A percentile compares a stretch with the other conserved stretches of the same genome.
Evolutionary conservation across 2,888 invertebrate species (phyloP).

Genomic region (Synanthedon formicaeformis): DNA sequence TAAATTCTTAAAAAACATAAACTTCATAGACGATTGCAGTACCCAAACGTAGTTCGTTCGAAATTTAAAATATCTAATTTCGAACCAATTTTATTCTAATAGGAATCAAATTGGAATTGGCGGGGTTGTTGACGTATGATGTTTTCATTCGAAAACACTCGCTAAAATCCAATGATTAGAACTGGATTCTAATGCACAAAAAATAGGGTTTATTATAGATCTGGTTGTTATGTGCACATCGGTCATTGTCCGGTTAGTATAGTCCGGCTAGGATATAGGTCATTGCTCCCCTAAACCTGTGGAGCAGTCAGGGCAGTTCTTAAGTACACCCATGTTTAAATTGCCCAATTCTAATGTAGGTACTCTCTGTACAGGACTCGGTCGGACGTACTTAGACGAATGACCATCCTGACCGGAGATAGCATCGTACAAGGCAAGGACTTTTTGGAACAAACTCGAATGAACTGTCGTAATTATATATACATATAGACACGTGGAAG

Average conservation of each 20-base stretch:
- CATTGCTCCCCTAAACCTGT: conserved; percentile 69
- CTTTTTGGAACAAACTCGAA: not conserved
- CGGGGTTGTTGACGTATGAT: conserved; percentile 38
- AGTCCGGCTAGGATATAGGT: conserved; percentile 65
- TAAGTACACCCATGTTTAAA: conserved; percentile 66
- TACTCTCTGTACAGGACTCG: conserved; percentile 61
- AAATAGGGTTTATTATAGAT: conserved; percentile 59
- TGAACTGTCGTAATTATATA: not conserved
- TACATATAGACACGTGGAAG: not conserved
- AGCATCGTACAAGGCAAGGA: not conserved
- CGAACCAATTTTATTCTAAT: conserved; percentile 27
- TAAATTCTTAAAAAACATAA: conserved; percentile 66
- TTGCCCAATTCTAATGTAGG: conserved; percentile 55
- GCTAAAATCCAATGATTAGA: conserved; percentile 51
- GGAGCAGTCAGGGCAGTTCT: conserved; percentile 63
- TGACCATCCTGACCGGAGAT: not conserved
- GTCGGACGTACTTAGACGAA: conserved; percentile 18
- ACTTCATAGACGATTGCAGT: conserved; percentile 28
- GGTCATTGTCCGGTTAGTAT: conserved; percentile 37
- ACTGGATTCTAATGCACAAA: conserved; percentile 56
- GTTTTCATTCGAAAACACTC: conserved; percentile 28
- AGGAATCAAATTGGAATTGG: conserved; percentile 48
- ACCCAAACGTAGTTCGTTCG: conserved; percentile 22
- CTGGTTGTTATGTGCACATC: conserved; percentile 32
- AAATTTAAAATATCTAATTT: conserved; percentile 23